A percentile compares a stretch with the other conserved stretches of the same genome.
Evolutionary conservation across 2,113 vertebrate species (phyloP).

Genomic region (Sclerurus mexicanus): DNA sequence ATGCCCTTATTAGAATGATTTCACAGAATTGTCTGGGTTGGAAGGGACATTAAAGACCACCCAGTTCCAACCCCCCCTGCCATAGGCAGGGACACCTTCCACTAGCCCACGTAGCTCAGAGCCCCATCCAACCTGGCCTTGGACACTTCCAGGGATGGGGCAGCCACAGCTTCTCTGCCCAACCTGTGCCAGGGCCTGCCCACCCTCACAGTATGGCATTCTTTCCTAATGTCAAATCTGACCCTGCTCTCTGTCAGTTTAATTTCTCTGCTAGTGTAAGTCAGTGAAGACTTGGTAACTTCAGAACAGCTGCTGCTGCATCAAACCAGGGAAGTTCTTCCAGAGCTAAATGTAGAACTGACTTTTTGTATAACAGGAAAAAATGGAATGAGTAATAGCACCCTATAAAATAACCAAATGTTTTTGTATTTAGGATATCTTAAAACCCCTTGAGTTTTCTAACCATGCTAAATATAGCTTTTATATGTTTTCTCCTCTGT

Average conservation of each 20-base stretch:
- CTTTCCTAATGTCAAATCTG: not conserved
- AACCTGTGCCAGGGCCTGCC: not conserved
- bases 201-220: accelerated
- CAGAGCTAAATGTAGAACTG: not conserved
- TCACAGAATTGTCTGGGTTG: not conserved
- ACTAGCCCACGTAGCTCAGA: accelerated
- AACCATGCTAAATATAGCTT: not conserved
- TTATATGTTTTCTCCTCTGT: not conserved
- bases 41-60: not conserved
- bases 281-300: not conserved
- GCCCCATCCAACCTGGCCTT: not conserved
- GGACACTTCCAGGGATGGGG: not conserved
- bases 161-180: not conserved
- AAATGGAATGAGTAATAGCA: not conserved
- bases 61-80: not conserved
- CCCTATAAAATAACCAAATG: not conserved
- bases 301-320: not conserved
- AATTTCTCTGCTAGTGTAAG: not conserved
- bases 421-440: not conserved
- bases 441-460: not conserved
- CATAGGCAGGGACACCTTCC: not conserved
- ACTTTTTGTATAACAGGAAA: not conserved
- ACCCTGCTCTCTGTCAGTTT: not conserved
- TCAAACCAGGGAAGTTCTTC: not conserved
- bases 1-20: not conserved